Evolutionary conservation across 2,113 vertebrate genomes (phyloP).

Genomic region (Falcunculus frontatus): DNA sequence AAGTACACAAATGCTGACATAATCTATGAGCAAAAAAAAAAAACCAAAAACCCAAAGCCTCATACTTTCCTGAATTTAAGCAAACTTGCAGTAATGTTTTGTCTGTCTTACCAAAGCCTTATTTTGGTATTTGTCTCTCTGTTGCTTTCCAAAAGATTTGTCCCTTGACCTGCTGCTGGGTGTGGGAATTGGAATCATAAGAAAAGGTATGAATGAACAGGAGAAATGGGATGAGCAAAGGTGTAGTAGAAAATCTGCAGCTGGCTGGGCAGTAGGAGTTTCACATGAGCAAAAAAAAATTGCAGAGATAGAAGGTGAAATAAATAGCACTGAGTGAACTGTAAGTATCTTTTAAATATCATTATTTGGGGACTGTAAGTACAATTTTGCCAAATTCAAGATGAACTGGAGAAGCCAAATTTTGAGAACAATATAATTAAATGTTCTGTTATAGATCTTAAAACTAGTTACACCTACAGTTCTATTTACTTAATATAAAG

Average conservation of each 20-base stretch:
- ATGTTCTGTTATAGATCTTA: background rate
- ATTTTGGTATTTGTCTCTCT: background rate
- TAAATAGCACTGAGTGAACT: background rate
- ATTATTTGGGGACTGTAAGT: background rate
- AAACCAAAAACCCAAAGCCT: fast-evolving
- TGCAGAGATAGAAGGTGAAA: background rate
- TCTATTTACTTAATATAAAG: background rate
- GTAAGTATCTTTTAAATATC: background rate
- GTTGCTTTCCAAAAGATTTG: background rate
- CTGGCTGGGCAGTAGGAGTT: background rate
- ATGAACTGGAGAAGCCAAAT: background rate
- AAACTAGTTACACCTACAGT: background rate
- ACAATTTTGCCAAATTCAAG: background rate
- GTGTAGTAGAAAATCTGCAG: background rate
- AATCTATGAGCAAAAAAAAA: background rate
- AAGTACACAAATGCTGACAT: background rate
- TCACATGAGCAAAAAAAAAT: background rate
- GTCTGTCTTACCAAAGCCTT: background rate
- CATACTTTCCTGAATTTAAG: background rate
- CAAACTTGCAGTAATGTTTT: background rate
- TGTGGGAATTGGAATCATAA: background rate
- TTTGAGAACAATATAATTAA: background rate
- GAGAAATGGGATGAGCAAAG: background rate
- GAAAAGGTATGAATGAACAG: background rate
- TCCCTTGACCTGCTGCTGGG: background rate